Base-by-base conservation (phyloP, 1,140 invertebrate genomes). In the Melitaea cinxia region DNA sequence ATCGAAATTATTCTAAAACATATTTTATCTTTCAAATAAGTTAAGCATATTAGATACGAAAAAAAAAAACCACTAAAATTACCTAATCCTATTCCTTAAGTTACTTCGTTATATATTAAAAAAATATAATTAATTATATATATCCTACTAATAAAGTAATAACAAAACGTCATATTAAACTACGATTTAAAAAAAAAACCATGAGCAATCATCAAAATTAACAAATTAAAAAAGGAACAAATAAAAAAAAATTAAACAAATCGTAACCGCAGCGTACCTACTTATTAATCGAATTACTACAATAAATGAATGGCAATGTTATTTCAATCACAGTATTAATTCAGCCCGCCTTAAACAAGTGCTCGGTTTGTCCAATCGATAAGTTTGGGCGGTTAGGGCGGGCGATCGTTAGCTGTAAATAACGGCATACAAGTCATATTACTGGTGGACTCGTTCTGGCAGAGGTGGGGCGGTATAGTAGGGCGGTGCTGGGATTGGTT, bases 241-340 rank as follows among this genome's bases (percentile, higher is more conserved):
- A n/a, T n/a, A n/a, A n/a, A n/a, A n/a, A n/a, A n/a, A n/a, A n/a
- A n/a, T n/a, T n/a, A n/a, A n/a, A 55, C 49, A 66, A 58, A 68
- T 64, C 57, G 57, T 73, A 64, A 72, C 68, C 71, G 55, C 71
- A 59, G 10, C 10, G 42, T n/a, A 65, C 72, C n/a, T n/a, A n/a
- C n/a, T 70, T 81, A 76, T 82, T 80, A 88, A 85, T 85, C 75
- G 82, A 83, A 81, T 76, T 72, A 78, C 55, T 66, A 72, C 70
- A 67, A 86, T 78, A 78, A 89, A 83, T 85, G 86, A 88, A 88
- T 82, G 79, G 17, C 4, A 47, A 23, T 47, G 80, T 86, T 83
- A 85, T 85, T 87, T 85, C 82, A 89, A 85, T 90, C 85, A 88
- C 82, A 87, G 84, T 83, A 85, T 88, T 89, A 89, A 89, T 83